Percentiles rank a stretch among this genome's conserved stretches.
These are phyloP conservation scores for Bacillus rossius DNA, from an alignment of 1,140 invertebrate genomes.

Conservation along the genomic window DNA sequence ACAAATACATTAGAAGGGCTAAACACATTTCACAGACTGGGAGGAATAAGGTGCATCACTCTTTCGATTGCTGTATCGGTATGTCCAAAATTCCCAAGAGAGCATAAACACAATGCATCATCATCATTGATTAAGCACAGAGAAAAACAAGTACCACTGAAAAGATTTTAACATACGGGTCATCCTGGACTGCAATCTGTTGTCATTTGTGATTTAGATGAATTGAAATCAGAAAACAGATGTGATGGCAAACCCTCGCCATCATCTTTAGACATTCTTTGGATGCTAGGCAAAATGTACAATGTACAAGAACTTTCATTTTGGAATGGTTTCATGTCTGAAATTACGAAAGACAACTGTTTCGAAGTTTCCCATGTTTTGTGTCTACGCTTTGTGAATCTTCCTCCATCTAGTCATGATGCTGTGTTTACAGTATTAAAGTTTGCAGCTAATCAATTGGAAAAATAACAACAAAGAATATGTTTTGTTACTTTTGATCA, in stretches of 20 bases:
- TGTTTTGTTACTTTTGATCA: conserved; percentile 36
- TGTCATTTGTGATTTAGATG: background rate
- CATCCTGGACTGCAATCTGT: conserved; percentile 17
- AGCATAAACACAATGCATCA: no score
- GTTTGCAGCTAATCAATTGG: conserved; percentile 16
- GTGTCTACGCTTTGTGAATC: conserved; percentile 25
- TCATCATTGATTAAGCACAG: no score
- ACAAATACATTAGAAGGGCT: conserved; percentile 25
- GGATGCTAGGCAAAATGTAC: conserved; percentile 21
- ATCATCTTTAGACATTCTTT: background rate
- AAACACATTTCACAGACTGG: conserved; percentile 26
- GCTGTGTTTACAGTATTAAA: conserved; percentile 23
- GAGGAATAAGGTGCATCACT: no score
- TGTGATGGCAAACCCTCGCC: background rate
- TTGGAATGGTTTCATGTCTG: conserved; percentile 28
- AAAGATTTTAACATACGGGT: conserved; percentile 21
- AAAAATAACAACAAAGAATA: conserved; percentile 23
- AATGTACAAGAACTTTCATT: conserved; percentile 15
- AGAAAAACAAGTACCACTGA: no score
- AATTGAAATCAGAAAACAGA: background rate
- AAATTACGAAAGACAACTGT: conserved; percentile 6
- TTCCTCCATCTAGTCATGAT: conserved; percentile 23
- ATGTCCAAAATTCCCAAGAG: no score
- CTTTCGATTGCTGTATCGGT: no score
- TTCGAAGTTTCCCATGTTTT: conserved; percentile 15